A percentile compares a stretch with the other conserved stretches of the same genome.
Conservation (phyloP, 2,888 invertebrate genomes). For the Candidula unifasciata region DNA sequence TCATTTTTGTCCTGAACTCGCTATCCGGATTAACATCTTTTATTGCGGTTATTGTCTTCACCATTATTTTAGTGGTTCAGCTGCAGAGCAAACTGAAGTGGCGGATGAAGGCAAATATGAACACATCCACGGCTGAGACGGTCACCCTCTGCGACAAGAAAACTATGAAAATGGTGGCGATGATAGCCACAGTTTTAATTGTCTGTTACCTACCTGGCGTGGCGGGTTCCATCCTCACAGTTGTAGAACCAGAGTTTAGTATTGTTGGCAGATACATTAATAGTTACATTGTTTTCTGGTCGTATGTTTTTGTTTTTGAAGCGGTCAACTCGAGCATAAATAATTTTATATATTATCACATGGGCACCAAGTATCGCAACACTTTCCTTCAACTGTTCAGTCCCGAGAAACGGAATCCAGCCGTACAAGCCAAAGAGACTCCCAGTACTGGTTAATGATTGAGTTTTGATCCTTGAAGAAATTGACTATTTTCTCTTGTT, state of each 20-base stretch:
- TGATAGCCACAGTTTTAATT: conserved; percentile 19
- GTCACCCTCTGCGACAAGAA: background rate
- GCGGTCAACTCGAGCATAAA: conserved; percentile 30
- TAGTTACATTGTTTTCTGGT: background rate
- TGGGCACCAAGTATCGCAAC: conserved; percentile 18
- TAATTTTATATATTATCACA: conserved; percentile 20
- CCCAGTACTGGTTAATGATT: no score
- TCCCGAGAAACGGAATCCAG: no score
- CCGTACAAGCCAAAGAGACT: no score
- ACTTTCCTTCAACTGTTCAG: no score
- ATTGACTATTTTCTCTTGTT: no score
- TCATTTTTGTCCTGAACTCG: conserved; percentile 14
- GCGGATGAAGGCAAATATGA: background rate
- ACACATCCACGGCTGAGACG: background rate
- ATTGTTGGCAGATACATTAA: background rate
- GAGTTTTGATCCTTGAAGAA: no score
- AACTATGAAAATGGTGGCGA: conserved; percentile 10
- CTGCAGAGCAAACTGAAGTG: background rate
- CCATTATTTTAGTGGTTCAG: background rate
- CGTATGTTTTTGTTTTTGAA: conserved; percentile 22
- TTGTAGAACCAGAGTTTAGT: conserved; percentile 2
- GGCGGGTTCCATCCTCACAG: background rate
- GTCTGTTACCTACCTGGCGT: conserved; percentile 17
- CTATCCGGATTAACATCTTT: background rate
- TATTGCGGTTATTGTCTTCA: conserved; percentile 9